These are phyloP conservation scores for Patiria miniata DNA, from an alignment of 35 echinoderm and acorn worm genomes.

Conservation along the genomic window DNA sequence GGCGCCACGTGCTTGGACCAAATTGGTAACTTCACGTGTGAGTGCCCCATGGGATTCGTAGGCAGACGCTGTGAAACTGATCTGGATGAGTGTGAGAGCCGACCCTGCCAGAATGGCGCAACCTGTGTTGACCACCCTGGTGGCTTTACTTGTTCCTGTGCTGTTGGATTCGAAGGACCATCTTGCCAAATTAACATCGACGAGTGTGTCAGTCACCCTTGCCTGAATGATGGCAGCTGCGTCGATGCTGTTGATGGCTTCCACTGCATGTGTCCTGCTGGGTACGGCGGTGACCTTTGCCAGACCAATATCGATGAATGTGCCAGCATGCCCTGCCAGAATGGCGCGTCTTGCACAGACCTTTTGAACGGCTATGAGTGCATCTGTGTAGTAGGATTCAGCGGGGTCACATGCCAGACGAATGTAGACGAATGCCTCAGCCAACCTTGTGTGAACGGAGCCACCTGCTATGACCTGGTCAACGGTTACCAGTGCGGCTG, in stretches of 20 bases:
- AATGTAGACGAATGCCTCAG: slow-evolving; percentile 59
- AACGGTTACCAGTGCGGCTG: slow-evolving; percentile 61
- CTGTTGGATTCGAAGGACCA: slow-evolving; percentile 40
- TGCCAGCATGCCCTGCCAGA: slow-evolving; percentile 47
- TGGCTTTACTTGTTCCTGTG: slow-evolving; percentile 43
- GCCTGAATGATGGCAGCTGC: slow-evolving; percentile 40
- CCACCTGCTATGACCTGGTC: slow-evolving; percentile 34
- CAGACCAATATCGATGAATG: slow-evolving; percentile 74
- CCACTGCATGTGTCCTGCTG: slow-evolving; percentile 35
- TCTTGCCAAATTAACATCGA: slow-evolving; percentile 47
- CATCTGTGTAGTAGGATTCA: slow-evolving; percentile 52
- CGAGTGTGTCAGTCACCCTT: slow-evolving; percentile 70
- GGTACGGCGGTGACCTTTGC: slow-evolving; percentile 57
- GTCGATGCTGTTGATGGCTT: slow-evolving; percentile 15
- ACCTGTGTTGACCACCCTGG: slow-evolving; percentile 46
- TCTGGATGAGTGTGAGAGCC: slow-evolving; percentile 68
- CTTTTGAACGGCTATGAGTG: slow-evolving; percentile 40
- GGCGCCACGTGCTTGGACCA: slow-evolving; percentile 55
- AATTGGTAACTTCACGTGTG: slow-evolving; percentile 48
- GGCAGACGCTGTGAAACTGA: slow-evolving; percentile 52
- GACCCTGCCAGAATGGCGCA: slow-evolving; percentile 53
- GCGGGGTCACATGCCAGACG: slow-evolving; percentile 41
- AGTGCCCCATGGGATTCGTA: slow-evolving; percentile 58
- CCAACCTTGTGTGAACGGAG: slow-evolving; percentile 57
- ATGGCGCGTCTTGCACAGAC: slow-evolving; percentile 65